Conservation (phyloP, 1,140 invertebrate genomes). For the Drosophila kurseongensis region DNA sequence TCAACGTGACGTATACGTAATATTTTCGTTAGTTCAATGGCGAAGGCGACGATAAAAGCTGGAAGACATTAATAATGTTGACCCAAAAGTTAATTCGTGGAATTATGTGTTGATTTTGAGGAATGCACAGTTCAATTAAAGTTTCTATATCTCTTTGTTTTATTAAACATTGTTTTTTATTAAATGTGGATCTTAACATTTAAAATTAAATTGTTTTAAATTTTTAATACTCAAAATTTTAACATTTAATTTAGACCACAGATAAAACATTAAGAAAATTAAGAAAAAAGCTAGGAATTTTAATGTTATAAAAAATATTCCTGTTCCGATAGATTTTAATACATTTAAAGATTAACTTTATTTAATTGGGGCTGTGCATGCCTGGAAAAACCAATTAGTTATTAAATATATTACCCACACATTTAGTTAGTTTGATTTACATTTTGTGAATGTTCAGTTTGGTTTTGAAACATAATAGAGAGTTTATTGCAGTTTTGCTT, state of each 20-base stretch:
- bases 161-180: not conserved
- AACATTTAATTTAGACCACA: too few species aligned
- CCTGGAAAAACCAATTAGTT: not conserved
- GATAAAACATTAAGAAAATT: too few species aligned
- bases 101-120: constrained; percentile 4
- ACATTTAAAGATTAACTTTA: too few species aligned
- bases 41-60: constrained; percentile 35
- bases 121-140: constrained; percentile 15
- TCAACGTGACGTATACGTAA: constrained; percentile 48
- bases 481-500: constrained; percentile 67
- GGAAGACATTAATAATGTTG: constrained; percentile 32
- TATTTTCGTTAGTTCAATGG: constrained; percentile 36
- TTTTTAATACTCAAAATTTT: not conserved
- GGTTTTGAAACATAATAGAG: constrained; percentile 59
- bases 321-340: too few species aligned
- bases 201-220: not conserved
- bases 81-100: constrained; percentile 15
- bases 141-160: not conserved
- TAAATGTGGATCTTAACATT: not conserved
- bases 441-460: constrained; percentile 41
- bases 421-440: constrained; percentile 48
- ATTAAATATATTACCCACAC: constrained; percentile 25
- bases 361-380: constrained; percentile 6
- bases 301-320: too few species aligned
- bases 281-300: too few species aligned